Base-by-base conservation (phyloP, 2,797 vertebrate species). In the Hypotaenidia okinawae region DNA sequence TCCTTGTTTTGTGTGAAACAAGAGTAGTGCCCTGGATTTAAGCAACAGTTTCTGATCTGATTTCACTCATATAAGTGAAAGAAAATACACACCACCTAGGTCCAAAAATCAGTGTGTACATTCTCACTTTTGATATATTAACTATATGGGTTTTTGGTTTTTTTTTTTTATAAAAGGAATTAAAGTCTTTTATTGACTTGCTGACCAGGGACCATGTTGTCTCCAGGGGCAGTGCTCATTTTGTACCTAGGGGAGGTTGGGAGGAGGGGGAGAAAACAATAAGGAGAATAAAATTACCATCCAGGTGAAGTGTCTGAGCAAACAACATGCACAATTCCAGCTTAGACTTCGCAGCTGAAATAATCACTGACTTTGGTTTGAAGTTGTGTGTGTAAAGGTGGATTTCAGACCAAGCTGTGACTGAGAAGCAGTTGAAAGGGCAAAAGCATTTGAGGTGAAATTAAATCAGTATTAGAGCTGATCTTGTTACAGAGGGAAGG, bases 281-380 rank as follows among this genome's bases (percentile, higher is more conserved):
- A 33, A 0, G 1, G 51, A 49, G 19, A 19, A 23, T 49, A 61
- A 74, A 89, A 9, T 13, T 54, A 28, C 0, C 0, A 0, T 33
- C 57, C 28, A 18, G 5, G 33, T 62, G 47, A 73, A 43, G 23
- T 16, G 59, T n/a, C 63, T 51, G 25, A 43, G 43, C 25, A 79
- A 79, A 45, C 25, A 27, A 16, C 37, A 6, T 10, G 2, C 16
- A 16, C 16, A 11, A 51, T 47, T 16, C n/a, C 35, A n/a, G 16
- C 18, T 70, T 35, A n/a, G 58, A 5, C 9, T 75, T 57, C 39
- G 23, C 30, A 84, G 52, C 5, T 5, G 2, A 41, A 41, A 24
- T 70, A 84, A 61, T n/a, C 37, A 16, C 68, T 51, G 47, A 10
- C 13, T 81, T 57, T 45, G 17, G 14, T 27, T 76, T 67, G 19